These are phyloP conservation scores for Siniperca knerii DNA, from an alignment of 2,113 vertebrate genomes.

Conservation along the genomic window DNA sequence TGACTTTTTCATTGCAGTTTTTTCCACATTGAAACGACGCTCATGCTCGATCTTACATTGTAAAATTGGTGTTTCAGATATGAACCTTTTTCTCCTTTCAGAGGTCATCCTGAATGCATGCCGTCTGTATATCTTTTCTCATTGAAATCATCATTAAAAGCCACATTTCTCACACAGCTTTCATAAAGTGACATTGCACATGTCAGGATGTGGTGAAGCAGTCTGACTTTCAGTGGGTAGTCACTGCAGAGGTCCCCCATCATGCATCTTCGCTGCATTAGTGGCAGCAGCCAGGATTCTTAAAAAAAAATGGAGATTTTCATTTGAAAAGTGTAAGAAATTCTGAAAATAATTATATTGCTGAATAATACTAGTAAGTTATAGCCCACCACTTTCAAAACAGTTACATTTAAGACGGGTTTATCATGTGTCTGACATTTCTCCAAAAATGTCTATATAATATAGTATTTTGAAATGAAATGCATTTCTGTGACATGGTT, in stretches of 20 bases:
- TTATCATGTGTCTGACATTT: not conserved
- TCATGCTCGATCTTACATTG: conserved; percentile 10
- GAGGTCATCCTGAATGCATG: conserved; percentile 66
- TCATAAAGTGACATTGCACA: conserved; percentile 17
- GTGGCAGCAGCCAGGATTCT: not conserved
- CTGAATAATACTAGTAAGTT: not conserved
- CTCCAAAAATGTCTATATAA: no score
- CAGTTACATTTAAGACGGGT: not conserved
- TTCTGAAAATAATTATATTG: no score
- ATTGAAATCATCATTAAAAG: conserved; percentile 48
- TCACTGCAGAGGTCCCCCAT: conserved; percentile 52
- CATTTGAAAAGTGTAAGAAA: not conserved
- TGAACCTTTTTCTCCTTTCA: conserved; percentile 33
- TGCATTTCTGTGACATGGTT: not conserved
- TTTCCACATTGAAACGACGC: conserved; percentile 26
- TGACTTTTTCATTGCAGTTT: conserved; percentile 32
- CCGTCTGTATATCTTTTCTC: conserved; percentile 36
- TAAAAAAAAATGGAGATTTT: no score
- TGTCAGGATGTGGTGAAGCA: conserved; percentile 39
- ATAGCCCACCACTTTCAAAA: not conserved
- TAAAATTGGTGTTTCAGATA: conserved; percentile 20
- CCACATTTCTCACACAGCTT: conserved; percentile 42
- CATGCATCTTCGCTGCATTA: not conserved
- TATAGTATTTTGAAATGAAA: no score
- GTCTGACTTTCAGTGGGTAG: conserved; percentile 28